Conservation (phyloP, 2,888 invertebrate species). For the Polymixis lichenea region DNA sequence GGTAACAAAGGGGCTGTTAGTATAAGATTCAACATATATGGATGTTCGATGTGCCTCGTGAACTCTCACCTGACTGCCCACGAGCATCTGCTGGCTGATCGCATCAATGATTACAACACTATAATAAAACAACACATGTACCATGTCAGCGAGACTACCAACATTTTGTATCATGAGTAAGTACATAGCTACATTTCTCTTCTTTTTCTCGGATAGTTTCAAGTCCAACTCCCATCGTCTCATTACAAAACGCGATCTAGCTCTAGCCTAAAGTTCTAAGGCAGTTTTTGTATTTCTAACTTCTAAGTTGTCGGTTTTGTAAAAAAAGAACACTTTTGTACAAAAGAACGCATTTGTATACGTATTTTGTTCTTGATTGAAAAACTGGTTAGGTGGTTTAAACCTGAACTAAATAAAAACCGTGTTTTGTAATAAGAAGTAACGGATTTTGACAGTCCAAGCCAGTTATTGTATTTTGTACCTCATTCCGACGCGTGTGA, state of each 20-base stretch:
- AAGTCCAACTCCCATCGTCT: neutral
- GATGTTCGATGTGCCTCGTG: conserved; percentile 96
- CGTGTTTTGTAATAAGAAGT: too few relatives aligned
- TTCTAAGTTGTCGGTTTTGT: too few relatives aligned
- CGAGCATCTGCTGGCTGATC: conserved; percentile 95
- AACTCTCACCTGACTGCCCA: conserved; percentile 98
- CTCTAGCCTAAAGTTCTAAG: neutral
- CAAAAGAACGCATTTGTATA: too few relatives aligned
- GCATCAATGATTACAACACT: conserved; percentile 96
- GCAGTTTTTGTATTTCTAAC: neutral
- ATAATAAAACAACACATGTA: conserved; percentile 96
- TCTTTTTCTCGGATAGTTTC: neutral
- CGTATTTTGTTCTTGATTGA: too few relatives aligned
- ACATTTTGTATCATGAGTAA: conserved; percentile 98
- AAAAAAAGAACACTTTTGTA: too few relatives aligned
- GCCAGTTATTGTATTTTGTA: neutral
- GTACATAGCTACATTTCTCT: conserved; percentile 71
- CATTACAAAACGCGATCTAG: neutral
- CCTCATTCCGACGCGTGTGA: neutral
- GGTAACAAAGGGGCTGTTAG: conserved; percentile 99
- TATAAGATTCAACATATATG: conserved; percentile 96
- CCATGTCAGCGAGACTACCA: conserved; percentile 93
- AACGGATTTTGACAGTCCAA: too few relatives aligned
- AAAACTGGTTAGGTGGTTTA: too few relatives aligned
- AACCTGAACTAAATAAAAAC: too few relatives aligned